Conservation (phyloP, 2,797 vertebrate species). For the Lutjanus campechanus region DNA sequence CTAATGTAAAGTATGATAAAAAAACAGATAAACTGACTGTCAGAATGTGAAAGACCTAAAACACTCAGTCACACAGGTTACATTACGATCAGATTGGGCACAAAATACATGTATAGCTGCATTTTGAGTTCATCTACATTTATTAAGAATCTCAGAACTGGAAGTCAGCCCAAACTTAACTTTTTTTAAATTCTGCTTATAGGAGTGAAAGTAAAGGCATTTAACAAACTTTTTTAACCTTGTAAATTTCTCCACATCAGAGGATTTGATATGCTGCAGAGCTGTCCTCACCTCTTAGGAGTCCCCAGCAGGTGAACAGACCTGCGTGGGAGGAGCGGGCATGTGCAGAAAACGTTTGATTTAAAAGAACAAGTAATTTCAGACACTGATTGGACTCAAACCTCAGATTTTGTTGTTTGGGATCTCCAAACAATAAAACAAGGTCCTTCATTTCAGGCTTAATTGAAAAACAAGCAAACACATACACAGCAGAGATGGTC, state of each 20-base stretch:
- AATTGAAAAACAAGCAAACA: not conserved
- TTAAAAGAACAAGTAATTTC: not conserved
- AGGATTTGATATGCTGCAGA: not conserved
- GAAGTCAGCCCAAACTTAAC: not conserved
- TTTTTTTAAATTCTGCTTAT: not conserved
- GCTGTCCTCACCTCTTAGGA: conserved; percentile 9
- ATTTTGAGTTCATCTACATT: not conserved
- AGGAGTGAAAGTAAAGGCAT: not conserved
- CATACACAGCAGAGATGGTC: not conserved
- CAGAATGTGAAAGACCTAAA: too few species aligned
- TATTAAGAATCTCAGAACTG: not conserved
- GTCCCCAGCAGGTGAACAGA: conserved; percentile 3
- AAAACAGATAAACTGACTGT: not conserved
- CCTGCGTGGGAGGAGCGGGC: not conserved
- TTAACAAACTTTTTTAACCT: not conserved
- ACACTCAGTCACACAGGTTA: not conserved
- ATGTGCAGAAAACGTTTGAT: not conserved
- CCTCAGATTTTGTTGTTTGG: not conserved
- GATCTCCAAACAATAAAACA: not conserved
- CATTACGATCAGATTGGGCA: not conserved
- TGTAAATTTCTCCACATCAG: not conserved
- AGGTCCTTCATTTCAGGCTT: not conserved
- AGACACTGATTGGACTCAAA: not conserved
- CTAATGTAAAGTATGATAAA: not conserved
- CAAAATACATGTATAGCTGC: not conserved